phyloP scores from a whole-genome alignment of 2,888 invertebrate species.

The Microctonus hyperodae region DNA sequence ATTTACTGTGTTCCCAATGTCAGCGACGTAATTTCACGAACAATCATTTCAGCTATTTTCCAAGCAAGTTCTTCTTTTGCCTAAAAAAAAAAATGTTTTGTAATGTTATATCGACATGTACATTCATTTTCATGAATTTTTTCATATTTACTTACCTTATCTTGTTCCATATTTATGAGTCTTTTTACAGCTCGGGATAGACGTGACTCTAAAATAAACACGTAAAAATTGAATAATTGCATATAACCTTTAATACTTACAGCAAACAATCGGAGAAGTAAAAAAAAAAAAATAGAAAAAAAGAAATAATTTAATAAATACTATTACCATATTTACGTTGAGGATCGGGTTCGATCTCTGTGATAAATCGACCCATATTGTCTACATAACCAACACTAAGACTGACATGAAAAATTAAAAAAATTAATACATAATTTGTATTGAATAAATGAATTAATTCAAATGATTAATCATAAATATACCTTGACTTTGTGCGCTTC shows the following conservation, averaged over 20 bases:
- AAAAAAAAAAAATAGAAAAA: conserved; percentile 3
- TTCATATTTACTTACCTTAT: conserved; percentile 67
- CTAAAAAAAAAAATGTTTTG: conserved; percentile 44
- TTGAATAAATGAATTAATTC: neutral
- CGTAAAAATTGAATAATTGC: no score
- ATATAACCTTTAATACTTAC: no score
- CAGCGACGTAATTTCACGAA: conserved; percentile 91
- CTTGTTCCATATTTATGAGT: conserved; percentile 83
- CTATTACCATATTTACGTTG: conserved; percentile 65
- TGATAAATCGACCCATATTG: conserved; percentile 88
- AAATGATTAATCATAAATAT: conserved; percentile 26
- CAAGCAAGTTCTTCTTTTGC: conserved; percentile 96
- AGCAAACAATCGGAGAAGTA: no score
- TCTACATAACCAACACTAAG: conserved; percentile 88
- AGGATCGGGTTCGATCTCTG: conserved; percentile 85
- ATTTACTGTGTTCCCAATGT: conserved; percentile 68
- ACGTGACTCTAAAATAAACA: conserved; percentile 65
- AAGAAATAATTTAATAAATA: conserved; percentile 2
- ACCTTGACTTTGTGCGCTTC: conserved; percentile 77
- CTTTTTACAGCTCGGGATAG: conserved; percentile 74
- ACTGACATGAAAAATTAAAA: conserved; percentile 64
- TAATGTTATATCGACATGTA: conserved; percentile 4
- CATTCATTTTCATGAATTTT: neutral
- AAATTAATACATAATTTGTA: neutral
- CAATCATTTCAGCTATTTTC: conserved; percentile 97